phyloP scores from a whole-genome alignment of 1,140 invertebrate species.

The Eumeta japonica region DNA sequence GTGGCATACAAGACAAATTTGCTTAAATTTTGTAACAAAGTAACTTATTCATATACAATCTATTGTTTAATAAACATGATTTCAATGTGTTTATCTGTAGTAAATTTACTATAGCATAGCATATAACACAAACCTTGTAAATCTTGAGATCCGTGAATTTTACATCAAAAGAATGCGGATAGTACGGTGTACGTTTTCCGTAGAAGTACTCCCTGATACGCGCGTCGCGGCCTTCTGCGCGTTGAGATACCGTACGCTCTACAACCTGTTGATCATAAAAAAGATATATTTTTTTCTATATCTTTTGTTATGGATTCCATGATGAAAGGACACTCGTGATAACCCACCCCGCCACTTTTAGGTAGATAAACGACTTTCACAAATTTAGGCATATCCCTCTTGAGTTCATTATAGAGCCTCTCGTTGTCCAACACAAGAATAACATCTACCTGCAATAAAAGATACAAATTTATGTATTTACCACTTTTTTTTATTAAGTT shows the following conservation, averaged over 20 bases:
- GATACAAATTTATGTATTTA: slow-evolving; percentile 3
- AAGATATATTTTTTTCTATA: neutral
- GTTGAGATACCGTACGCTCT: slow-evolving; percentile 71
- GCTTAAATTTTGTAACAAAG: no score
- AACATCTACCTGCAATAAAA: slow-evolving; percentile 64
- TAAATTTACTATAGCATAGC: no score
- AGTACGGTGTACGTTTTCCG: slow-evolving; percentile 78
- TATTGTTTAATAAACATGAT: no score
- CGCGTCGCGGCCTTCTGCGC: slow-evolving; percentile 75
- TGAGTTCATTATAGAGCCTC: slow-evolving; percentile 90
- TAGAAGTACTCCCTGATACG: slow-evolving; percentile 95
- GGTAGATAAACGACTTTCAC: slow-evolving; percentile 92
- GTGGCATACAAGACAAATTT: no score
- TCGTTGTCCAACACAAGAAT: slow-evolving; percentile 97
- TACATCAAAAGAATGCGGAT: slow-evolving; percentile 90
- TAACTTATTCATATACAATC: no score
- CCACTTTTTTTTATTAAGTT: no score
- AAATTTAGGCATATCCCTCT: slow-evolving; percentile 88
- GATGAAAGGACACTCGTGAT: no score
- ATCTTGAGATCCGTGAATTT: slow-evolving; percentile 85
- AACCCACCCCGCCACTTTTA: slow-evolving; percentile 91
- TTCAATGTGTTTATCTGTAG: no score
- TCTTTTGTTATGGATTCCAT: slow-evolving; percentile 1
- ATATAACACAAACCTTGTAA: slow-evolving; percentile 76
- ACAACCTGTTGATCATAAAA: slow-evolving; percentile 66